A percentile compares a stretch with the other conserved stretches of the same genome.
Conservation (phyloP, 2,113 vertebrate species). For the Genyomyrus donnyi region DNA sequence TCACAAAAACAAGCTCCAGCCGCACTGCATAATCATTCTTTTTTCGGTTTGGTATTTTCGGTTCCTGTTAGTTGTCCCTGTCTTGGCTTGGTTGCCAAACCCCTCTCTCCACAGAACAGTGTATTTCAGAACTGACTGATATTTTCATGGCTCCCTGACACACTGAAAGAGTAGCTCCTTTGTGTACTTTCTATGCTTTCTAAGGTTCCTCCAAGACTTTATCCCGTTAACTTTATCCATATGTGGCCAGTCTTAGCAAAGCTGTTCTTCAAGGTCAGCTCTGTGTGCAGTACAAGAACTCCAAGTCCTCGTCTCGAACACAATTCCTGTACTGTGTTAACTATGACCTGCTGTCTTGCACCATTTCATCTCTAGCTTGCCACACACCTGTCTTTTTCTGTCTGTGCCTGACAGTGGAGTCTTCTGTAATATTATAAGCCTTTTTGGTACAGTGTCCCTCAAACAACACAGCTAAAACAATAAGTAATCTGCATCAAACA, state of each 20-base stretch:
- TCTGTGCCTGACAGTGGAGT: neutral
- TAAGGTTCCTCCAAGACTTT: too few relatives aligned
- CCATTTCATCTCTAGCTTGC: neutral
- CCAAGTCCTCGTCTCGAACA: neutral
- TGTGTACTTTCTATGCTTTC: too few relatives aligned
- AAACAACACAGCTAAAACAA: neutral
- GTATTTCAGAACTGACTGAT: too few relatives aligned
- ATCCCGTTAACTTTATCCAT: neutral
- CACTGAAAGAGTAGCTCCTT: too few relatives aligned
- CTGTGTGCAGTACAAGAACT: neutral
- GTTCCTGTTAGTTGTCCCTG: too few relatives aligned
- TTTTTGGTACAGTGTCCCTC: neutral
- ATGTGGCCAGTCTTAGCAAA: neutral
- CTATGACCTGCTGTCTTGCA: neutral
- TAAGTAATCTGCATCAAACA: neutral
- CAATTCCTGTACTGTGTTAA: neutral
- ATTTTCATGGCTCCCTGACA: too few relatives aligned
- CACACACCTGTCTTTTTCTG: neutral
- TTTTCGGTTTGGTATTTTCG: too few relatives aligned
- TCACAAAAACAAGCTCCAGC: too few relatives aligned
- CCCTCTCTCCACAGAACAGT: too few relatives aligned
- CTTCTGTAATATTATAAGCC: neutral
- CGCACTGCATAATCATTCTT: too few relatives aligned
- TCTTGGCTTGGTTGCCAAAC: too few relatives aligned
- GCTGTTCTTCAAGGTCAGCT: neutral